phyloP scores from a whole-genome alignment of 2,797 vertebrate genomes.

The Poliocrania exsul region DNA sequence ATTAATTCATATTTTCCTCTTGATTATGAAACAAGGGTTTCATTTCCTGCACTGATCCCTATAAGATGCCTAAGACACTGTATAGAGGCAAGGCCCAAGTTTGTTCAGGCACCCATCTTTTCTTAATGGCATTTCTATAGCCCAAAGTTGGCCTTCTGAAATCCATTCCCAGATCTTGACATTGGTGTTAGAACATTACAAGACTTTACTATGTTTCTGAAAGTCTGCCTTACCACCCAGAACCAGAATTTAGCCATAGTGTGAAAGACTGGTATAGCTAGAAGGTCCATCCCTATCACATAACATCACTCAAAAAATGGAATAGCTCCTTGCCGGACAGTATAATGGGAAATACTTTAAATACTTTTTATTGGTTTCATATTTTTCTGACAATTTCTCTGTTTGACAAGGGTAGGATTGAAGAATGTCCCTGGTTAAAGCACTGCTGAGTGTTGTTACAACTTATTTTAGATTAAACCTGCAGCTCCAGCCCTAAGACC shows the following conservation, averaged over 20 bases:
- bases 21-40: background rate
- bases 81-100: fast-evolving
- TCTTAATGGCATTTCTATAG: background rate
- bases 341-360: constrained; percentile 1
- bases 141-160: background rate
- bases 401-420: background rate
- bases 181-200: background rate
- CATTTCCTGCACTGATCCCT: fast-evolving
- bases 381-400: background rate
- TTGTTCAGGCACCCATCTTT: background rate
- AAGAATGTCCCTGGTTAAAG: background rate
- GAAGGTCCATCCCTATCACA: background rate
- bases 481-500: background rate
- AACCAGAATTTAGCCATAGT: constrained; percentile 1
- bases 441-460: background rate
- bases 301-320: background rate
- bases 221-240: background rate
- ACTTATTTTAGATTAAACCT: background rate
- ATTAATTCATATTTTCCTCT: background rate
- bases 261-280: background rate
- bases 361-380: background rate
- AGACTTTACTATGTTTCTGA: background rate
- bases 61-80: background rate
- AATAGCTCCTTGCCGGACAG: background rate
- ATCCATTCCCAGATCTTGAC: background rate